These are phyloP conservation scores for Gasteruption jaculator DNA, from an alignment of 2,888 invertebrate genomes.

Conservation along the genomic window DNA sequence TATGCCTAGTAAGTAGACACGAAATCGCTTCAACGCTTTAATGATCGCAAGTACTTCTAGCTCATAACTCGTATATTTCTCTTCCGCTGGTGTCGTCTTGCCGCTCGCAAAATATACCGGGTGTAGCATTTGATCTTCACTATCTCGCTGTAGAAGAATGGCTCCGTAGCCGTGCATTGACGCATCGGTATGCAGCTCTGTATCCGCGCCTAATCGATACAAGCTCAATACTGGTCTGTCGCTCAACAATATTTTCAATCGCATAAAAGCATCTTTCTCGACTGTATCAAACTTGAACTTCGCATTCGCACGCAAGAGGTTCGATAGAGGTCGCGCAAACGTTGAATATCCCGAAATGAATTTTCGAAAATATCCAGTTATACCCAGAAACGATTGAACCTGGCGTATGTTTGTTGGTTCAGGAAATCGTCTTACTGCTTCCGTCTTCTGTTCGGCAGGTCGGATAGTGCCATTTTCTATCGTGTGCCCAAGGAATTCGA, in stretches of 20 bases:
- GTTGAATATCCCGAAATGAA: constrained; percentile 21
- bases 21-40: constrained; percentile 25
- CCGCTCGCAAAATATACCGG: constrained; percentile 27
- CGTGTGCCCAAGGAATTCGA: constrained; percentile 25
- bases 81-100: constrained; percentile 25
- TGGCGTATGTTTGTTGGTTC: constrained; percentile 16
- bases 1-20: constrained; percentile 25
- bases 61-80: constrained; percentile 28
- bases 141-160: constrained; percentile 24
- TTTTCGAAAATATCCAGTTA: constrained; percentile 23
- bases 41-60: constrained; percentile 27
- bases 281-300: constrained; percentile 17
- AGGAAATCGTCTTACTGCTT: constrained; percentile 22
- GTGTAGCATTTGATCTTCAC: constrained; percentile 20
- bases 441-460: constrained; percentile 22
- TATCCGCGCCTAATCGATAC: constrained; percentile 17
- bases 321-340: constrained; percentile 19
- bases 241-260: constrained; percentile 15
- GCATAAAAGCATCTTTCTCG: constrained; percentile 21
- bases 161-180: constrained; percentile 21
- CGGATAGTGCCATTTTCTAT: constrained; percentile 17
- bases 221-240: constrained; percentile 20
- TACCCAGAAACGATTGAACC: constrained; percentile 23
- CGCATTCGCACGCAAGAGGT: constrained; percentile 15
- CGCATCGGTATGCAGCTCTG: constrained; percentile 23